Percentiles rank a stretch among this genome's conserved stretches.
Conservation (phyloP, 2,797 vertebrate species). For the Pangasius krempfi region DNA sequence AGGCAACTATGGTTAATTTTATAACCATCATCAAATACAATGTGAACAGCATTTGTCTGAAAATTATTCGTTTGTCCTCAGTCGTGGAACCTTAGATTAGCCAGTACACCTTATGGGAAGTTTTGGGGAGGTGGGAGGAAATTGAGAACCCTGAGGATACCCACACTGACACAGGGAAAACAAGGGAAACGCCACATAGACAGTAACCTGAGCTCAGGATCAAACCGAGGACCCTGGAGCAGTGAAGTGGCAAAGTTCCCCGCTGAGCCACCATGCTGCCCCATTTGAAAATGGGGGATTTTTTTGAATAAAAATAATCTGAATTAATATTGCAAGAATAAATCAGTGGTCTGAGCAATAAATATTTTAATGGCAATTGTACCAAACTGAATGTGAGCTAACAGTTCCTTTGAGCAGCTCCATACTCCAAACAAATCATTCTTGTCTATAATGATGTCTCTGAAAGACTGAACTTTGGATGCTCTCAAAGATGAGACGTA, state of each 20-base stretch:
- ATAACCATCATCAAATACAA: not conserved
- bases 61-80: not conserved
- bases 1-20: not conserved
- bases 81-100: not conserved
- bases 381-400: not conserved
- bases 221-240: not conserved
- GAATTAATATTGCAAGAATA: not conserved
- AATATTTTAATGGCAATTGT: not conserved
- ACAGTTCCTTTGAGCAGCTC: not conserved
- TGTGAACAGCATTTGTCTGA: not conserved
- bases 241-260: not conserved
- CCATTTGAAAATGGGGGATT: not conserved
- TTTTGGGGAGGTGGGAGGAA: not conserved
- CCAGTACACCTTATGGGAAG: not conserved
- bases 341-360: not conserved
- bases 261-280: not conserved
- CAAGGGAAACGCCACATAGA: not conserved
- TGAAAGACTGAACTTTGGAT: not conserved
- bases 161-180: not conserved
- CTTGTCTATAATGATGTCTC: not conserved
- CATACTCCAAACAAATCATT: not conserved
- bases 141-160: not conserved
- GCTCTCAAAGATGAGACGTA: not conserved
- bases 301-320: not conserved
- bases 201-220: not conserved